Conservation (phyloP, 2,113 vertebrate genomes). For the Terrapene triunguis region DNA sequence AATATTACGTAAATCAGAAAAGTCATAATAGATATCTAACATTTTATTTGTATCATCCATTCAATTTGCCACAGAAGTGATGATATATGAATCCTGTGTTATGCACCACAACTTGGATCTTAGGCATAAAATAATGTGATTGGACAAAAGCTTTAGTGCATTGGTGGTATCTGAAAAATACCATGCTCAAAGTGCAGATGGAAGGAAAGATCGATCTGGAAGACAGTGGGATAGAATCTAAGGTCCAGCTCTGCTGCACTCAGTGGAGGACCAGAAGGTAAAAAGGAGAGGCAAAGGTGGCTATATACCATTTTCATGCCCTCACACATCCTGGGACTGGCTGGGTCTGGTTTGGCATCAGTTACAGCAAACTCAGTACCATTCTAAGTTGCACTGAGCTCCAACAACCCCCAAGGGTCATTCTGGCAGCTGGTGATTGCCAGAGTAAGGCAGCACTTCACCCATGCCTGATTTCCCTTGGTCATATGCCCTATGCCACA, state of each 20-base stretch:
- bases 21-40: background rate
- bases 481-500: background rate
- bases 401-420: background rate
- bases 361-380: background rate
- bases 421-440: background rate
- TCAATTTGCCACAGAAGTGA: background rate
- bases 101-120: rapidly evolving
- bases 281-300: background rate
- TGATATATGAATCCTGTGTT: background rate
- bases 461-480: rapidly evolving
- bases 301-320: background rate
- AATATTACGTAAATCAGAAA: background rate
- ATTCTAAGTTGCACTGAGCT: background rate
- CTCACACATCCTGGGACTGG: background rate
- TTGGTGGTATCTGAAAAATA: background rate
- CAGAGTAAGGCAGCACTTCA: background rate
- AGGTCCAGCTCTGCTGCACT: background rate
- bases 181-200: background rate
- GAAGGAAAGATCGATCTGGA: background rate
- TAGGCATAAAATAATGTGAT: background rate
- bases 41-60: background rate
- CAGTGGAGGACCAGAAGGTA: background rate
- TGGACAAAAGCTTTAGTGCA: background rate
- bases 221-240: background rate
- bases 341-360: background rate